Conservation (phyloP, 2,113 vertebrate genomes). For the Crotalus horridus region DNA sequence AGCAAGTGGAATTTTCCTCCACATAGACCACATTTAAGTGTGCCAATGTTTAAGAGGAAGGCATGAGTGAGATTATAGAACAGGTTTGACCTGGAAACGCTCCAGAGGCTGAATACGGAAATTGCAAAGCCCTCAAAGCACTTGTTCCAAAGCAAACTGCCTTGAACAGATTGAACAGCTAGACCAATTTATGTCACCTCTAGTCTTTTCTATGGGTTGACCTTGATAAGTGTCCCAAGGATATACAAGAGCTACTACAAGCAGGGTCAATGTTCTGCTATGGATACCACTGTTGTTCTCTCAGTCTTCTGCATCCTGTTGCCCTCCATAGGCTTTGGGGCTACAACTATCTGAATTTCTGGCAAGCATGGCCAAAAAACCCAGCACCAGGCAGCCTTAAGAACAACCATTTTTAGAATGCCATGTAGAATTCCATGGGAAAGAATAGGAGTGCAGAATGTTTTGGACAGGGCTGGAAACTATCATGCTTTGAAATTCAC, state of each 20-base stretch:
- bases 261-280: too few species aligned
- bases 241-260: not conserved
- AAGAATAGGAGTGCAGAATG: not conserved
- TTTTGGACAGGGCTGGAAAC: not conserved
- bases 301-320: not conserved
- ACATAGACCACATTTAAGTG: fast-evolving
- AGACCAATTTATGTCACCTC: not conserved
- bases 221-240: not conserved
- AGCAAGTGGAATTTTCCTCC: not conserved
- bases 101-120: not conserved
- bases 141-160: not conserved
- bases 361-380: not conserved
- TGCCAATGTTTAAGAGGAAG: not conserved
- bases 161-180: not conserved
- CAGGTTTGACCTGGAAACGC: not conserved
- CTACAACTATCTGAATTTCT: not conserved
- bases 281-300: not conserved
- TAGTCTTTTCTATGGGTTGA: not conserved
- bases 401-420: not conserved
- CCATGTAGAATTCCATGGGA: not conserved
- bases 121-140: not conserved
- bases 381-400: not conserved
- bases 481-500: not conserved
- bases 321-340: not conserved
- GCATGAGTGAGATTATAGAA: not conserved